Conservation (phyloP, 2,888 invertebrate genomes). For the Diabrotica balteata region DNA sequence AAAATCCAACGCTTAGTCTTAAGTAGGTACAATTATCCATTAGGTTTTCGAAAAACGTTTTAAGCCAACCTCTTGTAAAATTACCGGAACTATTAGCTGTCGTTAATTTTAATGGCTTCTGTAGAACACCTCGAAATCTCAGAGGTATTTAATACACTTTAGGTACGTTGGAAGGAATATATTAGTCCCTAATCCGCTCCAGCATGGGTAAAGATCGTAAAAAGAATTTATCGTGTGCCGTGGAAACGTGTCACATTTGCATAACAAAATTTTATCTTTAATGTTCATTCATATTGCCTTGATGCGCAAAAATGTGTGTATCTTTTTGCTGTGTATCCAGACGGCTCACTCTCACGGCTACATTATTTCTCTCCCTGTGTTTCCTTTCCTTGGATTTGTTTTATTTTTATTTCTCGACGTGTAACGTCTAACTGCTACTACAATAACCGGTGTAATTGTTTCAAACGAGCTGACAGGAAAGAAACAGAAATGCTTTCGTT, state of each 20-base stretch:
- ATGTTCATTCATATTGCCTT: background rate
- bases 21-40: too few species aligned
- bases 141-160: conserved; percentile 1
- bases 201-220: background rate
- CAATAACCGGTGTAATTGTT: too few species aligned
- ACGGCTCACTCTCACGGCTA: too few species aligned
- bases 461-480: too few species aligned
- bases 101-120: background rate
- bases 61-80: background rate
- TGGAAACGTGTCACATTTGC: conserved; percentile 5
- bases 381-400: too few species aligned
- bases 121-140: conserved; percentile 3
- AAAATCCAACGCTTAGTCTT: too few species aligned
- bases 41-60: too few species aligned
- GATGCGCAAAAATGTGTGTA: background rate
- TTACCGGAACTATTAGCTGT: conserved; percentile 2
- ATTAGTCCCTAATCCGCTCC: conserved; percentile 1
- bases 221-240: background rate
- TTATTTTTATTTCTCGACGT: too few species aligned
- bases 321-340: too few species aligned
- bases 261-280: conserved; percentile 2
- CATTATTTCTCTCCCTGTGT: too few species aligned
- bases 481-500: too few species aligned
- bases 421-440: too few species aligned
- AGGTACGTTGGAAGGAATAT: conserved; percentile 4